Conservation (phyloP, 2,113 vertebrate species). For the Sceloporus tristichus region DNA sequence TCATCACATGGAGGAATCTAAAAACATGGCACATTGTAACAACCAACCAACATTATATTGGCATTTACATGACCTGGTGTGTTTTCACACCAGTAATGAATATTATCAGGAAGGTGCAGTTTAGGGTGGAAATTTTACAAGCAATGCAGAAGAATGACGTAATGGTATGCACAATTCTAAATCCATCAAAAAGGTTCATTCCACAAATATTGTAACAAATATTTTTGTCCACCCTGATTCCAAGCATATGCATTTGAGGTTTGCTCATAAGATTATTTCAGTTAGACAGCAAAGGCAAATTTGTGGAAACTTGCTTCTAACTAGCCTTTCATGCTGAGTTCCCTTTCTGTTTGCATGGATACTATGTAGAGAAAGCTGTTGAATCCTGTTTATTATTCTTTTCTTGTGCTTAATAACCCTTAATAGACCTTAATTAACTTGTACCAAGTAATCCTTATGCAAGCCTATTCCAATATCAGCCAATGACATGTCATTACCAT, state of each 20-base stretch:
- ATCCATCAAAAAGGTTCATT: not conserved
- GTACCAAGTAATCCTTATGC: slow-evolving; percentile 39
- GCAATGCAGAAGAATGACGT: not conserved
- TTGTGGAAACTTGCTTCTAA: not conserved
- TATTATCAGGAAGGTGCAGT: not conserved
- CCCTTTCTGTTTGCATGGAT: slow-evolving; percentile 13
- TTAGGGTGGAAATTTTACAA: not conserved
- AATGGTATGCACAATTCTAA: not conserved
- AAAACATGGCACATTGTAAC: not conserved
- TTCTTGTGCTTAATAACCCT: slow-evolving; percentile 41
- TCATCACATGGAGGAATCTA: not conserved
- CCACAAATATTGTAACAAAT: not conserved
- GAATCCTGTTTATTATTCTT: slow-evolving; percentile 32
- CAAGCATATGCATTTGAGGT: not conserved
- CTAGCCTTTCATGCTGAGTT: not conserved
- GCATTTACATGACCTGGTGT: not conserved
- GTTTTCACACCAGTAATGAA: not conserved
- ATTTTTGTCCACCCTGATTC: not conserved
- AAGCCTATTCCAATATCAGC: slow-evolving; percentile 33
- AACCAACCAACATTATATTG: not conserved
- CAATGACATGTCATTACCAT: slow-evolving; percentile 35
- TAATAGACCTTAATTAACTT: slow-evolving; percentile 45
- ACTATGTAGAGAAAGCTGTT: slow-evolving; percentile 23
- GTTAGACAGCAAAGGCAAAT: not conserved
- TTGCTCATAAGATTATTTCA: not conserved